Conservation (phyloP, 2,797 vertebrate species). For the Heterohyrax brucei region DNA sequence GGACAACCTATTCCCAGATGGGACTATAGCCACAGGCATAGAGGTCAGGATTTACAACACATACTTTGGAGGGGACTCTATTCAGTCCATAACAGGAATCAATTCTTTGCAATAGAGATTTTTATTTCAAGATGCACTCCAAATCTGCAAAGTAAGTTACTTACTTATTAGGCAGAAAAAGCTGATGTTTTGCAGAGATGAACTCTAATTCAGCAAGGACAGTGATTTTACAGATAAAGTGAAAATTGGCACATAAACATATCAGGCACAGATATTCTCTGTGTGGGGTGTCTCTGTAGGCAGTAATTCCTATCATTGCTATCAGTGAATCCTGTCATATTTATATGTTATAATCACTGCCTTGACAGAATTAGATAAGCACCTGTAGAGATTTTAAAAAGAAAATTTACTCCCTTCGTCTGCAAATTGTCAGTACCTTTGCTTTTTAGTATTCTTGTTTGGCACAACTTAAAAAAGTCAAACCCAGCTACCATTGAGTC, state of each 20-base stretch:
- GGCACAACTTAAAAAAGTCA: background rate
- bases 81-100: background rate
- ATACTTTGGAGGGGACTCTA: background rate
- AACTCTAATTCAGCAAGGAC: background rate
- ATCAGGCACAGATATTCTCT: background rate
- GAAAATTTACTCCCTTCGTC: slow-evolving; percentile 36
- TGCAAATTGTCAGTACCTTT: slow-evolving; percentile 40
- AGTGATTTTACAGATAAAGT: background rate
- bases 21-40: background rate
- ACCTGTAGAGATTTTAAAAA: slow-evolving; percentile 11
- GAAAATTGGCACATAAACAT: background rate
- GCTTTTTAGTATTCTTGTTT: background rate
- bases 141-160: background rate
- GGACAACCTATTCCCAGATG: background rate
- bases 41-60: background rate
- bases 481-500: no score
- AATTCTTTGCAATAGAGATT: background rate
- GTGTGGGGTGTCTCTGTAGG: background rate
- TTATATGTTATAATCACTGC: background rate
- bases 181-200: background rate
- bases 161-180: slow-evolving; percentile 21
- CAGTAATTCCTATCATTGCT: background rate
- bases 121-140: slow-evolving; percentile 27
- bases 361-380: slow-evolving; percentile 51
- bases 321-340: background rate